Conservation (phyloP, 2,888 invertebrate species). For the Acrobeloides nanus region DNA sequence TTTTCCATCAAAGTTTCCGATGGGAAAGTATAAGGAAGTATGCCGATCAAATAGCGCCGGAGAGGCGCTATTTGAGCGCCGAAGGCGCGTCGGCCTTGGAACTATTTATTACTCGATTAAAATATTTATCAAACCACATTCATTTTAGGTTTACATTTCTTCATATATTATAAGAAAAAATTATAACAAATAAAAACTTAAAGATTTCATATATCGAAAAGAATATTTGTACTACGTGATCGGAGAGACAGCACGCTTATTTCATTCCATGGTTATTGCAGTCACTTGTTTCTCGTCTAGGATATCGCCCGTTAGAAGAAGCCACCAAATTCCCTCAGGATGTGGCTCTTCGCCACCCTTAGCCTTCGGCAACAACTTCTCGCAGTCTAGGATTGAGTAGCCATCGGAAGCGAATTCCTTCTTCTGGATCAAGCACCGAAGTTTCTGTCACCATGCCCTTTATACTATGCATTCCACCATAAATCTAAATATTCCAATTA, state of each 20-base stretch:
- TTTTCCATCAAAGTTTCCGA: too few species aligned
- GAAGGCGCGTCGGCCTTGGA: too few species aligned
- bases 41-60: too few species aligned
- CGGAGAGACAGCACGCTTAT: conserved; percentile 75
- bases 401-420: conserved; percentile 91
- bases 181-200: too few species aligned
- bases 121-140: too few species aligned
- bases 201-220: too few species aligned
- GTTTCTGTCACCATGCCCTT: conserved; percentile 89
- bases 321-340: conserved; percentile 90
- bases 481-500: too few species aligned
- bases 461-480: conserved; percentile 93
- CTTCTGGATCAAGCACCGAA: conserved; percentile 85
- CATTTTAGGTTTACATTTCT: too few species aligned
- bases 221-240: conserved; percentile 86
- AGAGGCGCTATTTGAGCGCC: too few species aligned
- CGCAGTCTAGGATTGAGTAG: conserved; percentile 83
- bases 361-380: conserved; percentile 76
- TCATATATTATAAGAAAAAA: too few species aligned
- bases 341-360: conserved; percentile 72
- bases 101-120: too few species aligned
- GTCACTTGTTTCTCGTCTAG: conserved; percentile 70
- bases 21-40: too few species aligned
- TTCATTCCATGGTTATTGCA: conserved; percentile 75
- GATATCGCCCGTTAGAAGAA: conserved; percentile 78